Evolutionary conservation across 2,888 invertebrate species (phyloP).

Genomic region (Microchrysa polita): DNA sequence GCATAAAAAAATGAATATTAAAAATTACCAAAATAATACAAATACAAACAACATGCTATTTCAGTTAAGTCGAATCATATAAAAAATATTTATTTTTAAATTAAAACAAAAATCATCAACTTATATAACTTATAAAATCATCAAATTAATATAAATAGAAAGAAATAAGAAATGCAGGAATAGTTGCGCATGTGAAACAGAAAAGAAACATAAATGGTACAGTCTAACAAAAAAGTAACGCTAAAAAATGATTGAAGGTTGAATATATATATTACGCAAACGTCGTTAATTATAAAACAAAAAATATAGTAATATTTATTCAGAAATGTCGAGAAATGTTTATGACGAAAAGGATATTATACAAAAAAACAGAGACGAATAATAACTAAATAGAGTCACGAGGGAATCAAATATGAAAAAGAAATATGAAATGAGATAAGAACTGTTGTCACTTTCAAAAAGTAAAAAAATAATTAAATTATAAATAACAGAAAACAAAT

Average conservation of each 20-base stretch:
- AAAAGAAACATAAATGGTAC: too few species aligned
- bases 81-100: constrained; percentile 35
- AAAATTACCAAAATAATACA: not conserved
- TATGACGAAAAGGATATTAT: constrained; percentile 44
- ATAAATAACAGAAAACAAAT: constrained; percentile 9
- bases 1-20: constrained; percentile 27
- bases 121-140: too few species aligned
- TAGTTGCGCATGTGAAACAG: not conserved
- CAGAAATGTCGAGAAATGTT: constrained; percentile 36
- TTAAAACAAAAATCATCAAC: constrained; percentile 20
- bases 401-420: constrained; percentile 12
- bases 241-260: constrained; percentile 23
- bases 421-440: constrained; percentile 25
- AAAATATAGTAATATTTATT: constrained; percentile 34
- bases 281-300: constrained; percentile 43
- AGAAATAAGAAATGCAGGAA: not conserved
- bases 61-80: constrained; percentile 17
- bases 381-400: constrained; percentile 11
- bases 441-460: constrained; percentile 48
- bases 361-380: too few species aligned
- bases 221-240: not conserved
- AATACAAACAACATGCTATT: too few species aligned
- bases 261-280: constrained; percentile 39
- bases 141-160: not conserved
- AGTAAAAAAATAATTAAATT: constrained; percentile 36